Evolutionary conservation across 1,140 invertebrate species (phyloP), one percentile per base, ranked within the genome.

Genomic region (Charaxes varanes): DNA sequence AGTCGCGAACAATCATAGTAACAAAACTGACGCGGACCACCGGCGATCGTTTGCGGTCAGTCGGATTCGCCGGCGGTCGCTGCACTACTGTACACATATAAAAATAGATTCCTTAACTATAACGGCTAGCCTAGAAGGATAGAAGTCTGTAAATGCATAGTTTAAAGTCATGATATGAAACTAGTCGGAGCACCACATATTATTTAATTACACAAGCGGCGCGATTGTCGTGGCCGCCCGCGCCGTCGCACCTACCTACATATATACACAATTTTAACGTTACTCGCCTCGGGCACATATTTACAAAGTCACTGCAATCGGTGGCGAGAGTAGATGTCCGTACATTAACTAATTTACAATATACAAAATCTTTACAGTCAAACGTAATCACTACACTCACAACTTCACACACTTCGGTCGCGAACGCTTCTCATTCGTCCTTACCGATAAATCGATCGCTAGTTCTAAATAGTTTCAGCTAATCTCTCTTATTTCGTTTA

Each of bases 81-180:
- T 16, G 23, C 36, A 36, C 30, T 41, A 15, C 36, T 44, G 53
- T 57, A 62, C 66, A 68, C 60, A 73, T 74, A 74, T 60, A 74
- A 74, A 74, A 74, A 74, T 74, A 74, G 65, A 71, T 69, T 53
- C 42, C 58, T 69, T 67, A 66, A 44, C 37, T 36, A 51, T 59
- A 66, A 52, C 52, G 38, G 35, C 54, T 62, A 70, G 43, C 48
- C 71, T 76, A 76, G 34, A 58, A 71, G 63, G 63, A 74, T 63
- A 69, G 60, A 52, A 49, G 57, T 54, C 52, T 52, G 62, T 71
- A 71, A 76, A 76, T 72, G 68, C 65, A 63, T 44, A 68, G 44
- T 59, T 66, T 64, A 62, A 48, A 70, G 54, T 67, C 68, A 72
- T 72, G 71, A 76, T 76, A 76, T 76, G 71, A 76, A 72, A 67